Base-by-base conservation (phyloP, 2,797 vertebrate species). In the Eupleurogrammus muticus region DNA sequence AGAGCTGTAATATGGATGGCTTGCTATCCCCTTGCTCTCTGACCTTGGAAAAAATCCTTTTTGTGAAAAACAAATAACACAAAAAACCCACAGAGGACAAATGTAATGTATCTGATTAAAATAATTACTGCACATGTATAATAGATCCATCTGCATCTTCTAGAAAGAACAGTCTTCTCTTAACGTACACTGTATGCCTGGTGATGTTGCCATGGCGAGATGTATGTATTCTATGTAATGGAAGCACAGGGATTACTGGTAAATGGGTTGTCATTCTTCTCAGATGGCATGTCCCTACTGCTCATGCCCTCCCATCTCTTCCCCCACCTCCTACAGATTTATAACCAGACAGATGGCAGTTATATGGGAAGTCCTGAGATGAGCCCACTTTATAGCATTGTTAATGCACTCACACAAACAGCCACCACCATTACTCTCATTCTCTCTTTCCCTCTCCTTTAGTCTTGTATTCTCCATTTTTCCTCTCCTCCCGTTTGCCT, bases 361-460 rank as follows among this genome's bases (percentile, higher is more conserved):
- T 97, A 95, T 92, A 92, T 95, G 95, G 94, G 95, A 95, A 96
- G 95, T 95, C 94, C 96, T 96, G 96, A 97, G 96, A 98, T 97
- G 95, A 96, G 95, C 95, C 90, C 95, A 95, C 95, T 96, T 97
- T 96, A 95, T 94, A 94, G 95, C 95, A 96, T 95, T 96, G 96
- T 97, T 98, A 98, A 97, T 96, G 96, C 96, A 97, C 95, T 97
- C 94, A 92, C 96, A 96, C 95, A 97, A 97, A 97, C 96, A 95
- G 95, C 94, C 94, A 47, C 76, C 83, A 40, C 90, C 80, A 81
- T 89, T 88, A 87, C 81, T 88, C 86, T 88, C 80, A 73, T 81
- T 79, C 83, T 83, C 74, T 68, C 73, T 64, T 70, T 66, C 71
- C 73, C 59, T 67, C 51, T 79, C 70, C 65, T 67, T 74, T 36